These are phyloP conservation scores for Eupsittula cactorum DNA, from an alignment of 2,113 vertebrate genomes.

Conservation along the genomic window DNA sequence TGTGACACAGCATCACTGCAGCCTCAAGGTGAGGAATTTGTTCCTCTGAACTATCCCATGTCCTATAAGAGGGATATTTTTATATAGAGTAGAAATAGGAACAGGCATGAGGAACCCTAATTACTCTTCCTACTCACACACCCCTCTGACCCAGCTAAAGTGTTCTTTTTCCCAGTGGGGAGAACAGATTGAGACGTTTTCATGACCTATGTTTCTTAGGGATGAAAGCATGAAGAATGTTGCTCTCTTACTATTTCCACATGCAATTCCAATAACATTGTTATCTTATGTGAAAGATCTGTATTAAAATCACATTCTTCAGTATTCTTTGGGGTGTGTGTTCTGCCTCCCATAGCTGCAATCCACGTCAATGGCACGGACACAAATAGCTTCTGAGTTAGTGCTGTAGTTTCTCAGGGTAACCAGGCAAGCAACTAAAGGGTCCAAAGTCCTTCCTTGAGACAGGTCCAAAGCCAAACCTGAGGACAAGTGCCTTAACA, in stretches of 20 bases:
- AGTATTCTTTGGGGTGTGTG: accelerated
- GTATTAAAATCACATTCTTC: background rate
- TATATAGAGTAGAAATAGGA: background rate
- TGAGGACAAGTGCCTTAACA: accelerated
- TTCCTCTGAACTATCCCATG: background rate
- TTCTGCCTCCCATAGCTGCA: background rate
- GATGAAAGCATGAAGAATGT: background rate
- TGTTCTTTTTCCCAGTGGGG: background rate
- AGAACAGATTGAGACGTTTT: background rate
- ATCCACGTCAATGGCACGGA: accelerated
- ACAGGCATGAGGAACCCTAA: background rate
- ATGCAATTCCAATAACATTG: background rate
- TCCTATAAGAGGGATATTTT: background rate
- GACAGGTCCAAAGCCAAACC: accelerated
- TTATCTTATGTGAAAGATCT: background rate
- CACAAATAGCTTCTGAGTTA: background rate
- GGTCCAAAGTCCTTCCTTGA: background rate
- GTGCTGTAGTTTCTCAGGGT: background rate
- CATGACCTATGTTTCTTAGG: background rate
- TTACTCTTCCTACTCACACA: background rate
- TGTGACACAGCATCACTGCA: accelerated
- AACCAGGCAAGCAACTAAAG: background rate
- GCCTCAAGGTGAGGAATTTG: background rate
- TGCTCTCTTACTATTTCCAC: background rate
- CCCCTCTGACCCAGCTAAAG: background rate